Evolutionary conservation across 2,888 invertebrate genomes (phyloP).

Genomic region (Malthinus flaveolus): DNA sequence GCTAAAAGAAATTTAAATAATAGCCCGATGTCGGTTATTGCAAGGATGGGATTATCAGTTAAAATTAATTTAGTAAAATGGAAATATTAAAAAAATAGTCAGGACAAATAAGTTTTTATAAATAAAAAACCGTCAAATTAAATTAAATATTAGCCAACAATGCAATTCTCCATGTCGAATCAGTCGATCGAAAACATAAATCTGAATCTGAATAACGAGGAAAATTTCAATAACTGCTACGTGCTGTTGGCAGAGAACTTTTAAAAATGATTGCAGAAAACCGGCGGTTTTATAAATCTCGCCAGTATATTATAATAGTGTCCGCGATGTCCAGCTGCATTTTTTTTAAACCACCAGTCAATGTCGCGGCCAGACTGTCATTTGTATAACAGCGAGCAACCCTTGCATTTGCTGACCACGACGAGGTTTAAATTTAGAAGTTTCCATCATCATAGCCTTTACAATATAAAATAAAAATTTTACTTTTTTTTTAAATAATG

Average conservation of each 20-base stretch:
- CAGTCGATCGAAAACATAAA: slow-evolving; percentile 40
- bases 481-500: background rate
- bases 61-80: background rate
- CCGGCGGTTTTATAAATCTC: slow-evolving; percentile 43
- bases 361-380: slow-evolving; percentile 47
- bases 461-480: background rate
- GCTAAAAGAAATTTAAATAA: too few species aligned
- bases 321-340: slow-evolving; percentile 43
- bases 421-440: slow-evolving; percentile 15
- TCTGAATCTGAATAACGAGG: slow-evolving; percentile 44
- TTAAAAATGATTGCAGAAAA: slow-evolving; percentile 40
- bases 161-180: slow-evolving; percentile 24
- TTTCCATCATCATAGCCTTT: slow-evolving; percentile 1
- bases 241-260: slow-evolving; percentile 47
- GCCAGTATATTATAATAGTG: slow-evolving; percentile 43
- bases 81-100: slow-evolving; percentile 9
- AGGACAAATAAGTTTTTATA: slow-evolving; percentile 3
- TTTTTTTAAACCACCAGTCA: slow-evolving; percentile 49
- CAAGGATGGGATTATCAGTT: too few species aligned
- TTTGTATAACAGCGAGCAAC: slow-evolving; percentile 48
- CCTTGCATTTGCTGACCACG: slow-evolving; percentile 47
- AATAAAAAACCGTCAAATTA: slow-evolving; percentile 24
- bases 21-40: too few species aligned
- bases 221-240: slow-evolving; percentile 47
- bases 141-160: slow-evolving; percentile 25